A percentile compares a stretch with the other conserved stretches of the same genome.
These are phyloP conservation scores for Aurelia coerulea DNA, from an alignment of 30 jellyfish, hydroid and myxozoan genomes.

Conservation along the genomic window DNA sequence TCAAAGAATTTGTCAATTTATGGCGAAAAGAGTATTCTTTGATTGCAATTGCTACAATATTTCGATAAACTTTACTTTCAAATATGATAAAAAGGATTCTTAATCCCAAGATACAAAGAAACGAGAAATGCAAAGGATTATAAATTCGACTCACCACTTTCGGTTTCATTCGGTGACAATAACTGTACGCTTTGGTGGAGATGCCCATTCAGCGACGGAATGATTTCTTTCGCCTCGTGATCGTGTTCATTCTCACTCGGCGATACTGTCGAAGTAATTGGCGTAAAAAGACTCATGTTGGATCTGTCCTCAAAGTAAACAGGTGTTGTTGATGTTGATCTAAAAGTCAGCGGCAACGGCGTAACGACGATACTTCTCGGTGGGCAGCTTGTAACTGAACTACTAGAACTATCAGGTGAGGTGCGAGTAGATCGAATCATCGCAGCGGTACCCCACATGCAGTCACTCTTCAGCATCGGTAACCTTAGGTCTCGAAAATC, in stretches of 20 bases:
- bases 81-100: neutral
- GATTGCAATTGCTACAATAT: too few relatives aligned
- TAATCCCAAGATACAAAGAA: neutral
- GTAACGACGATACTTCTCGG: conserved; percentile 60
- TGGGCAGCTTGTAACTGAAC: conserved; percentile 36
- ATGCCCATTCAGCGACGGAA: conserved; percentile 37
- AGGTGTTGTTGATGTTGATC: conserved; percentile 72
- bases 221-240: conserved; percentile 22
- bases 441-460: conserved; percentile 81
- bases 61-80: too few relatives aligned
- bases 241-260: conserved; percentile 39
- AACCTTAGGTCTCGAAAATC: conserved; percentile 57
- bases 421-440: conserved; percentile 55
- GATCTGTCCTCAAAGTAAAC: conserved; percentile 34
- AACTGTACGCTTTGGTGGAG: conserved; percentile 24
- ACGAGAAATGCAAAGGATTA: neutral
- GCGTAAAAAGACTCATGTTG: conserved; percentile 43
- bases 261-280: conserved; percentile 45
- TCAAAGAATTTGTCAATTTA: too few relatives aligned
- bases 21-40: too few relatives aligned
- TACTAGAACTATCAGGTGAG: conserved; percentile 32
- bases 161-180: conserved; percentile 81
- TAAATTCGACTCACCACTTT: conserved; percentile 74
- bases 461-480: conserved; percentile 67
- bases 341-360: conserved; percentile 68